Conservation (phyloP, 2,113 vertebrate species). For the Mus pahari region DNA sequence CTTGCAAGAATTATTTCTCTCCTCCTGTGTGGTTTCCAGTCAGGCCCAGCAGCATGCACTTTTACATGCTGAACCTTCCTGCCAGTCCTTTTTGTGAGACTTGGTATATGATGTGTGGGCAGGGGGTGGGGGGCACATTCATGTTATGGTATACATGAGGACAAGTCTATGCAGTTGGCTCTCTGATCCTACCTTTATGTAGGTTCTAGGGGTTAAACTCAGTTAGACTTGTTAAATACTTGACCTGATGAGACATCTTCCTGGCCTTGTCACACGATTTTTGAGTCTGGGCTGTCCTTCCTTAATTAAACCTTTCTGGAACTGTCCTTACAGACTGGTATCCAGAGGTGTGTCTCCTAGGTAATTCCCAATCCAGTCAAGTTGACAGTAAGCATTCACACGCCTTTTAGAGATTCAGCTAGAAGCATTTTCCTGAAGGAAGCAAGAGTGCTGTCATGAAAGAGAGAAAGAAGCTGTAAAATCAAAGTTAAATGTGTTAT, state of each 20-base stretch:
- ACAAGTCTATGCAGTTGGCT: background rate
- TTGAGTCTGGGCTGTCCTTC: background rate
- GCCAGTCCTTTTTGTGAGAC: background rate
- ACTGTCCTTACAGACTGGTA: too few species aligned
- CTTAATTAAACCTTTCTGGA: background rate
- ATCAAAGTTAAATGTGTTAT: constrained; percentile 12
- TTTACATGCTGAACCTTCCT: background rate
- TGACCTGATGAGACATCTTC: background rate
- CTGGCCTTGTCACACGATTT: background rate
- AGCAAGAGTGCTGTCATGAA: background rate
- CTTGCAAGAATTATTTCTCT: background rate
- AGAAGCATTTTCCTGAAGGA: background rate
- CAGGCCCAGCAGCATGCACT: background rate
- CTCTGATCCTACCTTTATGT: background rate
- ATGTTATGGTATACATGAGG: background rate
- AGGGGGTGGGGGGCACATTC: background rate
- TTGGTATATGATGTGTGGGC: background rate
- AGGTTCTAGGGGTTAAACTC: background rate
- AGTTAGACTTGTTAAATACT: background rate
- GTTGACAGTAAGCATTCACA: background rate
- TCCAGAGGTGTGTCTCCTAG: background rate
- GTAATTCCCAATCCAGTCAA: background rate
- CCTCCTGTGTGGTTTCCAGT: background rate
- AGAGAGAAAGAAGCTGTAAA: background rate
- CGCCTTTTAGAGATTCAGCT: background rate